Evolutionary conservation across 2,113 vertebrate genomes (phyloP).

Genomic region (Opisthocomus hoazin): DNA sequence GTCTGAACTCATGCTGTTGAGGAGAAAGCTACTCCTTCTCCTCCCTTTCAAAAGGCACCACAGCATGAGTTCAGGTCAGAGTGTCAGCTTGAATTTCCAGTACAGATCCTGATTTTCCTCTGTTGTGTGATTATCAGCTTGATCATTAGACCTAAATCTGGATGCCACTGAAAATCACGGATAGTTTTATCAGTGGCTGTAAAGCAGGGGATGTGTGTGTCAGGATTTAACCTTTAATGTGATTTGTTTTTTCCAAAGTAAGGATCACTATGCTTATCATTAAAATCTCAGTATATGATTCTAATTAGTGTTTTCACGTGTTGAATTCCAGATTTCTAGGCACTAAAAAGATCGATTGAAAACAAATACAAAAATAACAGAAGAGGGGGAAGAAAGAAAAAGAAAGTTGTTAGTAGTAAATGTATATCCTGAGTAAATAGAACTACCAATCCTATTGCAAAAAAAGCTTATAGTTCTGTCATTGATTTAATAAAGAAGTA

Average conservation of each 20-base stretch:
- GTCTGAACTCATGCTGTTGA: neutral
- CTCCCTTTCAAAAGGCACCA: neutral
- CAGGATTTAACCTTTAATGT: neutral
- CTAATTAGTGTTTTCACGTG: neutral
- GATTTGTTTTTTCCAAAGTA: neutral
- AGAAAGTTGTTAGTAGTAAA: neutral
- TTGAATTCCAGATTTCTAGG: neutral
- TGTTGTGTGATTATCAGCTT: neutral
- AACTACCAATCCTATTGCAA: neutral
- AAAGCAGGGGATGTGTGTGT: neutral
- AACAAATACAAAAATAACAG: neutral
- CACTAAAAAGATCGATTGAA: neutral
- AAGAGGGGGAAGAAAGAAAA: neutral
- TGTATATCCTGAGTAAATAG: neutral
- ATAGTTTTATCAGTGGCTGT: neutral
- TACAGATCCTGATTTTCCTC: neutral
- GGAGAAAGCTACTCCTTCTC: neutral
- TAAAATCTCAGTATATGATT: neutral
- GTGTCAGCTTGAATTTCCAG: conserved; percentile 35
- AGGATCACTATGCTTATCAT: neutral
- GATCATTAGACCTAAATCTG: neutral
- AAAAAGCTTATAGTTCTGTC: neutral
- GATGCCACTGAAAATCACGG: neutral
- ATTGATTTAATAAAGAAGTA: conserved; percentile 16
- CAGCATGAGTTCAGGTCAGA: conserved; percentile 24